phyloP scores from a whole-genome alignment of 2,888 invertebrate species.

The Mantis religiosa region DNA sequence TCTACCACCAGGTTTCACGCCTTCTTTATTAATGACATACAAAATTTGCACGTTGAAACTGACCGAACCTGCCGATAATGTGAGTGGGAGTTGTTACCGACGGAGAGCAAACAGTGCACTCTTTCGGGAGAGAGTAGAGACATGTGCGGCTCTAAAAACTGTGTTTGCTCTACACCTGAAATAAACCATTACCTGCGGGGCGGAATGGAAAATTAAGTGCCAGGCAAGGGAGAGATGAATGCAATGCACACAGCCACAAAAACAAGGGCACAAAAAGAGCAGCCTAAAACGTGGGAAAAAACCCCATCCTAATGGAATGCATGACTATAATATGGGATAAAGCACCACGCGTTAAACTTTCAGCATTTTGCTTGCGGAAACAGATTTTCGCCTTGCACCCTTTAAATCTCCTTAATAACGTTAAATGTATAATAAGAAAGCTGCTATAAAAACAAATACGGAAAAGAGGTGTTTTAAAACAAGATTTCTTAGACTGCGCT shows the following conservation, averaged over 20 bases:
- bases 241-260: neutral
- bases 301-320: neutral
- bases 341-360: neutral
- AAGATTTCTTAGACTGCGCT: neutral
- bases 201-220: neutral
- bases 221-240: neutral
- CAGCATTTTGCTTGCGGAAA: neutral
- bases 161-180: neutral
- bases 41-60: neutral
- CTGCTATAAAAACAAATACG: no score
- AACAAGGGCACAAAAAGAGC: neutral
- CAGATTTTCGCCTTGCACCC: neutral
- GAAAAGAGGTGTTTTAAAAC: neutral
- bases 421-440: no score
- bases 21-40: no score
- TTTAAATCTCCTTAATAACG: neutral
- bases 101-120: neutral
- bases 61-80: neutral
- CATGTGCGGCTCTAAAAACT: neutral
- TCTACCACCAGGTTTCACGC: no score
- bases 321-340: neutral
- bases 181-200: neutral
- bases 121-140: neutral
- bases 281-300: neutral
- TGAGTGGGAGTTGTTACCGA: neutral